These are phyloP conservation scores for Clarias fuscus DNA, from an alignment of 2,797 vertebrate genomes.

Conservation along the genomic window DNA sequence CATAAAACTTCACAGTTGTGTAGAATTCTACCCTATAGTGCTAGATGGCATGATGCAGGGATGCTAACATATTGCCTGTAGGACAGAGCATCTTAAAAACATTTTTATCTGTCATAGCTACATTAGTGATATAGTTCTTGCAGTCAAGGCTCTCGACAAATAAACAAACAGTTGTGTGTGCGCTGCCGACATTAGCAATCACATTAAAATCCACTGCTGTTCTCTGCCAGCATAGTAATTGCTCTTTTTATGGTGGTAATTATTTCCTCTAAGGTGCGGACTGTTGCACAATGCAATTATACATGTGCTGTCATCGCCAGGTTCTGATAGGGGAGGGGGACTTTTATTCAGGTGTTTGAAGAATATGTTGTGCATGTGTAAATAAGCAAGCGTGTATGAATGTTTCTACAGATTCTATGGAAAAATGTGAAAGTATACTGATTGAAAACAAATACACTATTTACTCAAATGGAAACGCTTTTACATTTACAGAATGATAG, in stretches of 20 bases:
- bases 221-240: constrained; percentile 84
- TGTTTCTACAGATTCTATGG: constrained; percentile 14
- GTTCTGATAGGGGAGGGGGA: constrained; percentile 58
- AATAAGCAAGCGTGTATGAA: constrained; percentile 22
- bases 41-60: background rate
- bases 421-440: constrained; percentile 1
- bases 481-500: background rate
- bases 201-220: constrained; percentile 74
- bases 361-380: constrained; percentile 52
- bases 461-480: background rate
- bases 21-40: background rate
- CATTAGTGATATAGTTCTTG: constrained; percentile 57
- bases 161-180: constrained; percentile 71
- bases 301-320: constrained; percentile 72
- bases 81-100: constrained; percentile 5
- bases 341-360: constrained; percentile 60
- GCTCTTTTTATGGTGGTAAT: constrained; percentile 84
- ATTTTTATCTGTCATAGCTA: background rate
- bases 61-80: background rate
- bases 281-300: constrained; percentile 83
- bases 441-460: background rate
- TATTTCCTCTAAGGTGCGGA: constrained; percentile 82
- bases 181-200: constrained; percentile 70
- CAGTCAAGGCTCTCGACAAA: constrained; percentile 74
- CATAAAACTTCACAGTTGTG: background rate